Conservation (phyloP, 2,113 vertebrate species). For the Amblyopsis rosae region DNA sequence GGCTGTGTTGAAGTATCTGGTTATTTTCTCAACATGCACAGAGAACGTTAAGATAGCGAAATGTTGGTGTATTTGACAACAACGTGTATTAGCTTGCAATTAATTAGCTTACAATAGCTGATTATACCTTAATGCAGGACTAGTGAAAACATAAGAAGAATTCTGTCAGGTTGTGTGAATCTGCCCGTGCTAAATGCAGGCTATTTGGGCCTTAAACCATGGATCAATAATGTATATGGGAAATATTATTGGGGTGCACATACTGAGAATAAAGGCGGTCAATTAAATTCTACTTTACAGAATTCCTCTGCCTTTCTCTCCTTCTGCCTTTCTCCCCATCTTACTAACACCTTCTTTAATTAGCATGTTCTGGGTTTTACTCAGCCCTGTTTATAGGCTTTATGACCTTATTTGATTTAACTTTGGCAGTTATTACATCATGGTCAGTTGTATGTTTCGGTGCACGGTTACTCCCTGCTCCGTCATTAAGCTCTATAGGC, state of each 20-base stretch:
- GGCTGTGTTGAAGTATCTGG: no score
- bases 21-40: no score
- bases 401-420: no score
- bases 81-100: no score
- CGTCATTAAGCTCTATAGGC: no score
- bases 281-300: constrained; percentile 49
- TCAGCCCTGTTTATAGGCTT: no score
- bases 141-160: not conserved
- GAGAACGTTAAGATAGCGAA: no score
- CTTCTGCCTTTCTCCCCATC: not conserved
- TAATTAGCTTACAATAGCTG: no score
- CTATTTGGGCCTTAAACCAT: constrained; percentile 51
- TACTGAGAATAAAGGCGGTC: constrained; percentile 27
- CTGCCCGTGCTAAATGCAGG: constrained; percentile 34
- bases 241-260: constrained; percentile 39
- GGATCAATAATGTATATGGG: constrained; percentile 64
- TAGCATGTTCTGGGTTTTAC: not conserved
- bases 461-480: no score
- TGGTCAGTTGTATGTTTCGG: no score
- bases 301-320: not conserved
- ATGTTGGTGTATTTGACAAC: no score
- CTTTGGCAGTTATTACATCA: no score
- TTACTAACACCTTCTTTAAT: not conserved
- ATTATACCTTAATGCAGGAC: not conserved
- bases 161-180: constrained; percentile 33